Evolutionary conservation across 2,797 vertebrate genomes (phyloP), one percentile per base, ranked within the genome.

Genomic region (Tokudaia muenninki): DNA sequence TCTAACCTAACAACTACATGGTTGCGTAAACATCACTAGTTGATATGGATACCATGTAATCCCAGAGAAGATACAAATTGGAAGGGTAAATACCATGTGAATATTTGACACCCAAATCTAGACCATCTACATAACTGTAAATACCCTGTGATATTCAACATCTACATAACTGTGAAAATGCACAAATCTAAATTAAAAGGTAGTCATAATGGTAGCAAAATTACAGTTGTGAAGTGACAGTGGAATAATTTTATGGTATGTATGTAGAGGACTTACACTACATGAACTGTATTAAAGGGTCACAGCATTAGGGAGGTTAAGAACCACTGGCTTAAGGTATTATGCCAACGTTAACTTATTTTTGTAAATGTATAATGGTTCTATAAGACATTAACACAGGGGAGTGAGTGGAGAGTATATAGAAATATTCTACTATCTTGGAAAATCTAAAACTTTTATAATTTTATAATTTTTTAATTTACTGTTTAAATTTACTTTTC

Each of bases 371-470:
- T 61, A 80, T 8, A 11, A 44, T 50, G 9, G 34, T 12, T 83
- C 80, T 47, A 7, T 81, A 83, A 87, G 34, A 90, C 26, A 37
- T 31, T 93, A 92, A 90, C 47, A 78, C 24, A 93, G 50, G 31
- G 78, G 72, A 19, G 17, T n/a, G 4, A 34, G 31, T 80, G 17
- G 89, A 55, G 0, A 1, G 47, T 78, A 31, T 37, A 89, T 57
- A 55, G 12, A 37, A 79, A n/a, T 4, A 79, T 17, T 90, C 22
- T 47, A 34, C 17, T 89, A 89, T 87, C 22, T 93, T 83, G 44
- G 59, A 67, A 89, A 91, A 79, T 87, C 16, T 87, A 93, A 94
- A 93, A 70, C 44, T 86, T 78, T 72, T 72, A 82, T 44, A 61
- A 59, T 82, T 82, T n/a, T 41, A 14, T 61, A 81, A 41, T 37